A percentile compares a stretch with the other conserved stretches of the same genome.
Evolutionary conservation across 2,888 invertebrate genomes (phyloP).

Genomic region (Erynnis tages): DNA sequence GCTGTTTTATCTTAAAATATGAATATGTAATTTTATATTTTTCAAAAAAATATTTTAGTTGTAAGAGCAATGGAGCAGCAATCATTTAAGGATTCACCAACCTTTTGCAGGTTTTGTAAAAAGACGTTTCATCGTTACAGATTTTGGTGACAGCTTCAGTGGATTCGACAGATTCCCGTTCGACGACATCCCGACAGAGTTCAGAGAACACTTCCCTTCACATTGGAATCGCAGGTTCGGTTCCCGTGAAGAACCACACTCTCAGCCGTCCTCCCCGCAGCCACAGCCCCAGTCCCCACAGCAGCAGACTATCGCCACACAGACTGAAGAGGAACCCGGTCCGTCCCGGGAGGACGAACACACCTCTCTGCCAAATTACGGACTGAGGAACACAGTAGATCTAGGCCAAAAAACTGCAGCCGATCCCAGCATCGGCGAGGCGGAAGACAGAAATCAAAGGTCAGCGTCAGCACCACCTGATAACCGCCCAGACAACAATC

Average conservation of each 20-base stretch:
- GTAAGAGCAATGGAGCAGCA: not conserved
- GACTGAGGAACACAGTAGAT: slow-evolving; percentile 89
- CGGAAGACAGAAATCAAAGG: slow-evolving; percentile 84
- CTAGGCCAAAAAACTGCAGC: slow-evolving; percentile 85
- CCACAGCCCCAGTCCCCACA: slow-evolving; percentile 41
- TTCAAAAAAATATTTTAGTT: too few species aligned
- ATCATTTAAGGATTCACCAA: not conserved
- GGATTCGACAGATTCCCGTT: slow-evolving; percentile 79
- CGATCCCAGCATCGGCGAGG: slow-evolving; percentile 74
- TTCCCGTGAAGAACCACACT: slow-evolving; percentile 54
- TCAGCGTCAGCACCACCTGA: slow-evolving; percentile 92
- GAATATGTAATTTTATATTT: too few species aligned
- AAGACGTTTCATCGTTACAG: slow-evolving; percentile 62
- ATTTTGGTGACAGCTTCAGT: slow-evolving; percentile 71
- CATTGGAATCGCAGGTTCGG: slow-evolving; percentile 70
- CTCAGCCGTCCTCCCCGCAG: slow-evolving; percentile 40
- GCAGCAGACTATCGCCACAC: slow-evolving; percentile 63
- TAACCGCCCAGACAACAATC: slow-evolving; percentile 57
- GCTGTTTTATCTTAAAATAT: too few species aligned
- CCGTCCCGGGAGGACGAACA: slow-evolving; percentile 47
- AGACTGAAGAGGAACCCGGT: slow-evolving; percentile 59
- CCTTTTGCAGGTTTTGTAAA: slow-evolving; percentile 44
- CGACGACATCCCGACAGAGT: slow-evolving; percentile 76
- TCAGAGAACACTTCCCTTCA: slow-evolving; percentile 72
- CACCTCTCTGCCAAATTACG: slow-evolving; percentile 82